These are phyloP conservation scores for Pteropus rufus DNA, from an alignment of 2,797 vertebrate genomes.

Conservation along the genomic window DNA sequence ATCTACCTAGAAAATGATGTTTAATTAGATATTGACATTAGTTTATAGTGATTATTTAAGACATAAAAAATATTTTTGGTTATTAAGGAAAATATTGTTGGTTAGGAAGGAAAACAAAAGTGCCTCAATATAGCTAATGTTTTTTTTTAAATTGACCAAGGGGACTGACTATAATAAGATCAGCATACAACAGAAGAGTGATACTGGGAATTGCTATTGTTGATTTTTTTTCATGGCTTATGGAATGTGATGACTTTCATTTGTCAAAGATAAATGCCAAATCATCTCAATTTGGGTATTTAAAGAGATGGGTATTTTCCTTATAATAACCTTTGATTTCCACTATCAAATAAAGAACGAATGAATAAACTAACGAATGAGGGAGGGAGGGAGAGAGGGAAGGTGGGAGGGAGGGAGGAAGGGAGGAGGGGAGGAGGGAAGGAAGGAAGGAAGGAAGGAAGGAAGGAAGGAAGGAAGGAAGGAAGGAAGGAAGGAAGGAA, in stretches of 20 bases:
- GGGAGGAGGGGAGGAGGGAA: too few species aligned
- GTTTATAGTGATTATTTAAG: neutral
- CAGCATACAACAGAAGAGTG: neutral
- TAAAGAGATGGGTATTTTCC: constrained; percentile 50
- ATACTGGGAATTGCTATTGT: neutral
- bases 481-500: too few species aligned
- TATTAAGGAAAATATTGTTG: neutral
- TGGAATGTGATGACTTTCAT: constrained; percentile 23
- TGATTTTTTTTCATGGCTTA: neutral
- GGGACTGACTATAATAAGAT: neutral
- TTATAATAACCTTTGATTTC: constrained; percentile 50
- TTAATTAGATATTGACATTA: neutral
- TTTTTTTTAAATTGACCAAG: neutral
- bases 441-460: too few species aligned
- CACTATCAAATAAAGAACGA: neutral
- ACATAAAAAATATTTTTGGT: neutral
- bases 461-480: too few species aligned
- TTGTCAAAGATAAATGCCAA: constrained; percentile 55
- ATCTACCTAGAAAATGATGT: neutral
- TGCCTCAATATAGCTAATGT: neutral
- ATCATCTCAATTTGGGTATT: neutral
- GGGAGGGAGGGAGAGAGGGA: too few species aligned
- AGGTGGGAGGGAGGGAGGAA: too few species aligned
- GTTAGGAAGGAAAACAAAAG: neutral
- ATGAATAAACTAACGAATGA: too few species aligned